A percentile compares a stretch with the other conserved stretches of the same genome.
Conservation (phyloP, 1,140 invertebrate genomes). For the Coelopa frigida region DNA sequence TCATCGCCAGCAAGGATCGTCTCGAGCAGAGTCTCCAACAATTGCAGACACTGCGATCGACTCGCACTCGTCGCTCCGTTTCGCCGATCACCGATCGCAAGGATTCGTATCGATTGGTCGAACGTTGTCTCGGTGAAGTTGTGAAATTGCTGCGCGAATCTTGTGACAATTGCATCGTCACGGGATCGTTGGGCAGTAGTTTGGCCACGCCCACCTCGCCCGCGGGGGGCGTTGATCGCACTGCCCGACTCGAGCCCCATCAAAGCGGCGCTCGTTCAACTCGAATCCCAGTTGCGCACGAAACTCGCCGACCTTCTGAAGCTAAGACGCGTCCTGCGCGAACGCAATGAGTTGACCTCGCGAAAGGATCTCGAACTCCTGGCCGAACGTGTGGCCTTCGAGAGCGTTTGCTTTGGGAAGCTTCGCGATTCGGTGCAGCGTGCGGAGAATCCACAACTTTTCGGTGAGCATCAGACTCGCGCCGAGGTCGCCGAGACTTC, state of each 20-base stretch:
- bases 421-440: constrained; percentile 19
- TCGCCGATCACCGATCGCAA: constrained; percentile 53
- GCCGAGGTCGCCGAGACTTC: constrained; percentile 60
- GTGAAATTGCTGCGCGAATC: constrained; percentile 51
- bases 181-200: no score
- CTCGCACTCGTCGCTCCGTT: constrained; percentile 50
- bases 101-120: constrained; percentile 52
- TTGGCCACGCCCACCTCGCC: no score
- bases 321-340: constrained; percentile 53
- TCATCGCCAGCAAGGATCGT: constrained; percentile 48
- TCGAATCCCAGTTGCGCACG: constrained; percentile 56
- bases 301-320: constrained; percentile 60
- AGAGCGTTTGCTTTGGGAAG: constrained; percentile 48
- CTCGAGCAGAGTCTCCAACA: constrained; percentile 43
- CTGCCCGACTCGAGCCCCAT: constrained; percentile 36
- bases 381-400: constrained; percentile 68
- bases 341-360: constrained; percentile 56
- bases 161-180: constrained; percentile 49
- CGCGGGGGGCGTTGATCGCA: constrained; percentile 20
- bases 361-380: constrained; percentile 60
- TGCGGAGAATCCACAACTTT: constrained; percentile 19
- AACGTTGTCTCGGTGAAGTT: constrained; percentile 53
- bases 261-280: constrained; percentile 54
- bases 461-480: constrained; percentile 23
- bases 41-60: constrained; percentile 49